Percentiles rank a stretch among this genome's conserved stretches.
Conservation (phyloP, 2,888 invertebrate species). For the Peribatodes rhomboidaria region DNA sequence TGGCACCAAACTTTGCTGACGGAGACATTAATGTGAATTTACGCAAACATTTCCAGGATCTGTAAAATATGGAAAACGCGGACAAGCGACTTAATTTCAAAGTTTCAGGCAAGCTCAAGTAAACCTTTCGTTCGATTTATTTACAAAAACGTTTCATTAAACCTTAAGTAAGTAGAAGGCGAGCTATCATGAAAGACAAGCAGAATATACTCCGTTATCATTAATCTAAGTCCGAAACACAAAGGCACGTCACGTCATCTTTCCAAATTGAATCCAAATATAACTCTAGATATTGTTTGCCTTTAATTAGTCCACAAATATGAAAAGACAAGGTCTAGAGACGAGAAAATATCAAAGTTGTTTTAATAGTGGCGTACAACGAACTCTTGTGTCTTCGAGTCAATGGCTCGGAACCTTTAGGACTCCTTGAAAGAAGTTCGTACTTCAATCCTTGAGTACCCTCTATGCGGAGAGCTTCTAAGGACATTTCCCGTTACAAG, state of each 20-base stretch:
- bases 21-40: constrained; percentile 9
- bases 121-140: background rate
- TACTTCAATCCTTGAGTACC: constrained; percentile 19
- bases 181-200: background rate
- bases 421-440: constrained; percentile 21
- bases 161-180: background rate
- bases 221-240: constrained; percentile 11
- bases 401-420: constrained; percentile 16
- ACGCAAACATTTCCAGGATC: constrained; percentile 9
- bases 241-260: constrained; percentile 15
- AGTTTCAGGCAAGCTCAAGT: background rate
- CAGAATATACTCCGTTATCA: constrained; percentile 15
- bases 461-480: constrained; percentile 15
- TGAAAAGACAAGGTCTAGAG: constrained; percentile 22
- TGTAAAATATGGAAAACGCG: background rate
- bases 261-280: constrained; percentile 36
- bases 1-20: constrained; percentile 1
- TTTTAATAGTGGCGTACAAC: constrained; percentile 14
- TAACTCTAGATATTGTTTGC: constrained; percentile 23
- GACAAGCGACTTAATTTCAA: constrained; percentile 7
- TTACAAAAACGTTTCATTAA: background rate
- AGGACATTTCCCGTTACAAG: constrained; percentile 17
- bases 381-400: background rate
- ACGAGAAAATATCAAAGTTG: background rate
- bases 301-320: constrained; percentile 29